Conservation (phyloP, 2,888 invertebrate species). For the Rutpela maculata region DNA sequence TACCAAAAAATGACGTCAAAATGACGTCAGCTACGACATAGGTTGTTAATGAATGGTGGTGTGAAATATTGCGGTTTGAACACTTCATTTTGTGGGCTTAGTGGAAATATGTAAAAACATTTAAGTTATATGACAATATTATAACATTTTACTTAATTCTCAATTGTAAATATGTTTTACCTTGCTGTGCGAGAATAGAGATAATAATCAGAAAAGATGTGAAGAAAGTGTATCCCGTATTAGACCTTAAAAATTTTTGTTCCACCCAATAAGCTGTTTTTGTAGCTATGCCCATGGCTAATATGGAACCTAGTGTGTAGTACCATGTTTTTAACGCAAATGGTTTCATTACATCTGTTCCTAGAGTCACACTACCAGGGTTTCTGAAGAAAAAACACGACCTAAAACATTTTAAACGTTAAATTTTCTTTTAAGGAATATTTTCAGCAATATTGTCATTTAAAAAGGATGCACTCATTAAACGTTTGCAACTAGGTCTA, state of each 20-base stretch:
- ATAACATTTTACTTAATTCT: too few species aligned
- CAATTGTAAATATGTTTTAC: slow-evolving; percentile 49
- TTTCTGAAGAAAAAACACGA: slow-evolving; percentile 64
- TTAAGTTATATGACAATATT: too few species aligned
- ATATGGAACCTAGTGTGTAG: slow-evolving; percentile 66
- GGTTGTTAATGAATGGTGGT: too few species aligned
- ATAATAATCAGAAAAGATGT: slow-evolving; percentile 69
- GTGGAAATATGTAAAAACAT: too few species aligned
- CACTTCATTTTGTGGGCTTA: too few species aligned
- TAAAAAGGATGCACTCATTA: neutral
- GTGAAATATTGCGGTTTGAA: too few species aligned
- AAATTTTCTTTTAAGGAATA: neutral
- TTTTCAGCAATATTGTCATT: neutral
- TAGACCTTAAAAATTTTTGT: slow-evolving; percentile 65
- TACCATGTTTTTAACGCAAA: slow-evolving; percentile 73
- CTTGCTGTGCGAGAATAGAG: slow-evolving; percentile 66
- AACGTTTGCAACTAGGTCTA: too few species aligned
- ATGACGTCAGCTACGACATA: too few species aligned
- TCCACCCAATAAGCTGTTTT: slow-evolving; percentile 71
- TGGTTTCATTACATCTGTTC: slow-evolving; percentile 74
- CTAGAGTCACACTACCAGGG: slow-evolving; percentile 60
- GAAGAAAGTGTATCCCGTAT: slow-evolving; percentile 68
- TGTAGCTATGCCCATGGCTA: slow-evolving; percentile 70
- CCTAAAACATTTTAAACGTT: neutral
- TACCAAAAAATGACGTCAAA: too few species aligned